Evolutionary conservation across 2,797 vertebrate genomes (phyloP).

Genomic region (Crenuchus spilurus): DNA sequence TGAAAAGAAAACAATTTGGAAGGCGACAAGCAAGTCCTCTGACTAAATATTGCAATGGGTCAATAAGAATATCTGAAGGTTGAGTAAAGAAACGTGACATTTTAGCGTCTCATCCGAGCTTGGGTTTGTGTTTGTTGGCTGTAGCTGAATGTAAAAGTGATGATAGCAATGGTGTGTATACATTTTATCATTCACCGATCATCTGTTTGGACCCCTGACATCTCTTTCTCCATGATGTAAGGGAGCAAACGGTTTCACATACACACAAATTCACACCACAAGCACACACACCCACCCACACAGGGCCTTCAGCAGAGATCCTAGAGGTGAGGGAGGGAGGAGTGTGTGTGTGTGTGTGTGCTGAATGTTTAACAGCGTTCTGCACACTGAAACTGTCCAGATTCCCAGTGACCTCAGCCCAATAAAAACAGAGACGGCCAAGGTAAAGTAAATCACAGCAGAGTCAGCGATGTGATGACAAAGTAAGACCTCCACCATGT

Average conservation of each 20-base stretch:
- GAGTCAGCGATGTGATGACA: slow-evolving; percentile 35
- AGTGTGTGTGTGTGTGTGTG: neutral
- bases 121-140: slow-evolving; percentile 32
- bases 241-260: slow-evolving; percentile 37
- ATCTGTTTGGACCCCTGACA: slow-evolving; percentile 32
- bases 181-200: slow-evolving; percentile 30
- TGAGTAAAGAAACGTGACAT: slow-evolving; percentile 46
- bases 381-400: slow-evolving; percentile 46
- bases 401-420: slow-evolving; percentile 48
- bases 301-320: slow-evolving; percentile 14
- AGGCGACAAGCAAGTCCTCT: slow-evolving; percentile 66
- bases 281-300: slow-evolving; percentile 12
- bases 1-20: slow-evolving; percentile 66
- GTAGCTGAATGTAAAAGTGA: slow-evolving; percentile 9
- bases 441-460: slow-evolving; percentile 49
- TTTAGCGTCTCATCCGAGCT: slow-evolving; percentile 1
- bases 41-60: slow-evolving; percentile 59
- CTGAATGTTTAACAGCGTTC: slow-evolving; percentile 50
- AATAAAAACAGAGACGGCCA: slow-evolving; percentile 37
- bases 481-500: slow-evolving; percentile 44
- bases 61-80: slow-evolving; percentile 57
- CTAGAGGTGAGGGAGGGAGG: slow-evolving; percentile 27
- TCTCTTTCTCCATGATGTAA: slow-evolving; percentile 21
- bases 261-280: slow-evolving; percentile 11
- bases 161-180: slow-evolving; percentile 31